These are phyloP conservation scores for Thalassarche chlororhynchos DNA, from an alignment of 2,113 vertebrate genomes.

Conservation along the genomic window DNA sequence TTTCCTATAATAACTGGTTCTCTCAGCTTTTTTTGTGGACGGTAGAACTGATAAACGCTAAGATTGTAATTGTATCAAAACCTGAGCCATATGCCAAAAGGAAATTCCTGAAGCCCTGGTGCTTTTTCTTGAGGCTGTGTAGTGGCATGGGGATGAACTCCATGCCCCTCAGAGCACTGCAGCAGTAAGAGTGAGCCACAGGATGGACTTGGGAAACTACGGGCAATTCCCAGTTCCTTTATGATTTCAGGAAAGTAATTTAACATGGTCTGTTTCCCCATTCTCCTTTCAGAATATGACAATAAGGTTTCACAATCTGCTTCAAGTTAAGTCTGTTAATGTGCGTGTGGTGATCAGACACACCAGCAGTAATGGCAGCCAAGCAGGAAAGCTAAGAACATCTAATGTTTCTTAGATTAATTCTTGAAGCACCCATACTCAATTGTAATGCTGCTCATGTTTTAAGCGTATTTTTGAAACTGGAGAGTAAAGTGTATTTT, in stretches of 20 bases:
- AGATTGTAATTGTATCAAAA: background rate
- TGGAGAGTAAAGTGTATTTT: background rate
- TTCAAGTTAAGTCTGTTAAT: background rate
- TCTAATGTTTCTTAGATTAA: background rate
- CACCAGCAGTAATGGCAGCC: background rate
- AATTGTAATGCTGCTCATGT: background rate
- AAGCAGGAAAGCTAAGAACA: background rate
- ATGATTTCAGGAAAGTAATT: background rate
- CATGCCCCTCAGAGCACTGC: rapidly evolving
- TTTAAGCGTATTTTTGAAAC: background rate
- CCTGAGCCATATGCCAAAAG: background rate
- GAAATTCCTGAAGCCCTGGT: background rate
- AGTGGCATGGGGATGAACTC: background rate
- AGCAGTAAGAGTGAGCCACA: background rate
- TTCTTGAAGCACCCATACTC: background rate
- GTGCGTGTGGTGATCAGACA: rapidly evolving
- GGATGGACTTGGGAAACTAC: background rate
- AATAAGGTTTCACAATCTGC: background rate
- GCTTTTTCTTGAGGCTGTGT: background rate
- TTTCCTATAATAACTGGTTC: rapidly evolving
- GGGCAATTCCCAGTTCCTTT: background rate
- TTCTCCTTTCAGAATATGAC: background rate
- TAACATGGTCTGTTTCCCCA: background rate
- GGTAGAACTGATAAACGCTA: background rate
- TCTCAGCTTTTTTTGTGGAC: background rate